Base-by-base conservation (phyloP, 2,888 invertebrate genomes). In the Cephonodes hylas region DNA sequence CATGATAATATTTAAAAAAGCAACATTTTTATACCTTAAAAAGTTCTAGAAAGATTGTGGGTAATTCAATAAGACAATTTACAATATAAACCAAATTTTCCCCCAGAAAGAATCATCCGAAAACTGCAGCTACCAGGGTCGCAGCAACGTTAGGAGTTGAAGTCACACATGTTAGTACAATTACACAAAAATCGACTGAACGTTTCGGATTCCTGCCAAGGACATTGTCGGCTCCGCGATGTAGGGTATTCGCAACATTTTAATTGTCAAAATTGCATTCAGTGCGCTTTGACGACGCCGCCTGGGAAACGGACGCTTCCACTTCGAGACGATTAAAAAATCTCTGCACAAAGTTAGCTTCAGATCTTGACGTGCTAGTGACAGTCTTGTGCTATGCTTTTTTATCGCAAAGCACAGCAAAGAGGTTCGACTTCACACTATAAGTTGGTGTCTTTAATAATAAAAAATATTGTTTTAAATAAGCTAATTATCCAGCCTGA, bases 241-340 rank as follows among this genome's bases (percentile, higher is more conserved):
- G 88, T 79, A 77, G 76, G 84, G 85, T 79, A 90, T 88, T 84
- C 83, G 76, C 80, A 83, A 88, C 83, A 80, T 86, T 91, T 91
- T 91, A 91, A 92, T 91, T 90, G 91, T 89, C 89, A 85, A 89
- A 91, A 91, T 89, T 87, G 85, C 86, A 79, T 83, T 66, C 68
- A 73, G 70, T 71, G 65, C 73, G 68, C 75, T 89, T 90, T 90
- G 86, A 88, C 72, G 74, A 77, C 69, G 84, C 90, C 89, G 89
- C 76, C 82, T 66, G 63, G 45, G 53, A 70, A 64, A 61, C 65
- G 42, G 48, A 53, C 53, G 53, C 31, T 53, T 31, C 27, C 53
- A 27, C 53, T 53, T 31, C 31, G 53, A 31, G 15, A 53, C 31
- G 31, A 53, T 53, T 53, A 53, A 8, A 46, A 46, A 53, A 31